Conservation (phyloP, 2,888 invertebrate species). For the Cerastoderma edule region DNA sequence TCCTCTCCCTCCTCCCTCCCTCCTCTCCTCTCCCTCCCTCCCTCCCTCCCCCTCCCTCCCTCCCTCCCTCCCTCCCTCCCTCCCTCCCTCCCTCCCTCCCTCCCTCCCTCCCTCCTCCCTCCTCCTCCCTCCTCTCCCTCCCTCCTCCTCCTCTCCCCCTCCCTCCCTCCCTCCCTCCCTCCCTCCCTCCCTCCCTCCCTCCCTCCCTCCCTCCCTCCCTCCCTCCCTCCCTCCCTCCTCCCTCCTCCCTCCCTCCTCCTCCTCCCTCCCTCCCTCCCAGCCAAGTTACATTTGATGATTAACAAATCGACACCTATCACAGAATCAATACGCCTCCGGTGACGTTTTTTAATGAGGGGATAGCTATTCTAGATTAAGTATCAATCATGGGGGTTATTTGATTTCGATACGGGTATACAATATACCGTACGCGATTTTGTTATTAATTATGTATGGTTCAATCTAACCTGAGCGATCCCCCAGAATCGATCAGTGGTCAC, state of each 20-base stretch:
- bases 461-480: slow-evolving; percentile 22
- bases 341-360: too few species aligned
- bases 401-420: too few species aligned
- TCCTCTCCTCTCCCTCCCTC: neutral
- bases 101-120: neutral
- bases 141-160: neutral
- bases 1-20: neutral
- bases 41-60: neutral
- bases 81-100: neutral
- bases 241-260: neutral
- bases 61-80: neutral
- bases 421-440: slow-evolving; percentile 18
- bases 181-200: neutral
- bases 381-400: too few species aligned
- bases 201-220: neutral
- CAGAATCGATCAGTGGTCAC: neutral
- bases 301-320: too few species aligned
- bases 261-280: neutral
- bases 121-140: neutral
- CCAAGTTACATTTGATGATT: too few species aligned
- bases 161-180: neutral
- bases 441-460: slow-evolving; percentile 44
- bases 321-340: too few species aligned
- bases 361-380: too few species aligned
- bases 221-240: neutral